A percentile compares a stretch with the other conserved stretches of the same genome.
Evolutionary conservation across 1,140 invertebrate genomes (phyloP).

Genomic region (Melanaphis sacchari): DNA sequence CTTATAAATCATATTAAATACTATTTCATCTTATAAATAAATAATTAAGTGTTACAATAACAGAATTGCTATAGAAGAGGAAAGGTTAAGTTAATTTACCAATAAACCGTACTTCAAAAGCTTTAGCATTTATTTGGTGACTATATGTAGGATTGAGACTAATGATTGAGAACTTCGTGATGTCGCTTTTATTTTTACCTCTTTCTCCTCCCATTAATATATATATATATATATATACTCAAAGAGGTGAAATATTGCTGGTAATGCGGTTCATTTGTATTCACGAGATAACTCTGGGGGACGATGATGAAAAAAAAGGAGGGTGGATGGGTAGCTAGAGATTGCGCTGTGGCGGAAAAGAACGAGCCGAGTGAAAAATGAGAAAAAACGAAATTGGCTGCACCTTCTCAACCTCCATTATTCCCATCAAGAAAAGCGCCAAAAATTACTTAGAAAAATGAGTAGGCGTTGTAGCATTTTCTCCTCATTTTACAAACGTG

Average conservation of each 20-base stretch:
- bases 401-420: constrained; percentile 9
- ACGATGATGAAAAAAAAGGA: constrained; percentile 42
- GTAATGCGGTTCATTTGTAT: constrained; percentile 55
- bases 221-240: constrained; percentile 22
- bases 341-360: constrained; percentile 21
- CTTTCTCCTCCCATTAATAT: constrained; percentile 28
- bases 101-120: constrained; percentile 31
- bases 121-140: not conserved
- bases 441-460: constrained; percentile 43
- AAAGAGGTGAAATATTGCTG: constrained; percentile 46
- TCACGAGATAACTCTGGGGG: constrained; percentile 50
- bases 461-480: constrained; percentile 22
- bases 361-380: constrained; percentile 48
- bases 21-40: not conserved
- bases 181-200: constrained; percentile 53
- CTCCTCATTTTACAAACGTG: not conserved
- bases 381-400: constrained; percentile 49
- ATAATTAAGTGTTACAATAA: not conserved
- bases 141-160: constrained; percentile 31
- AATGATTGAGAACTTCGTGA: constrained; percentile 38
- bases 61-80: not conserved
- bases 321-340: constrained; percentile 13
- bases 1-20: too few relatives aligned
- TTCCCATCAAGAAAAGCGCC: not conserved
- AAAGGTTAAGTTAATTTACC: not conserved